Percentiles rank a stretch among this genome's conserved stretches.
These are phyloP conservation scores for Oreochromis mossambicus DNA, from an alignment of 2,797 vertebrate species.

Conservation along the genomic window DNA sequence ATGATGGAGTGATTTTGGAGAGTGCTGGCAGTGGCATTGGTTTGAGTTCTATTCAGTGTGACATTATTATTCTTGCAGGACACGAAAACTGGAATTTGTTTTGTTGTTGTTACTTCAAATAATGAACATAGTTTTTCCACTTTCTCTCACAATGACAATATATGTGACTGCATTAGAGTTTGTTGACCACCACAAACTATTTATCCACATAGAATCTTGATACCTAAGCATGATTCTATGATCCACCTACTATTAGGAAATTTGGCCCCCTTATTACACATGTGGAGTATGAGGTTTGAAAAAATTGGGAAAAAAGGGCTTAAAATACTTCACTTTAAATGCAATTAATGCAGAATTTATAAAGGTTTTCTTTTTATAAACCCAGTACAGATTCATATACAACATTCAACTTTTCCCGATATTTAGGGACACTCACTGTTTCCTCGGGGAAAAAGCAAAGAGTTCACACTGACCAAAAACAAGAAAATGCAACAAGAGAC, in stretches of 20 bases:
- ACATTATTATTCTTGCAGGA: slow-evolving; percentile 3
- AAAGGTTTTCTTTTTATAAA: not conserved
- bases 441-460: not conserved
- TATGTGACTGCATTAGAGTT: not conserved
- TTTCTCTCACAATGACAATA: not conserved
- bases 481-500: not conserved
- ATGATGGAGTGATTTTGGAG: not conserved
- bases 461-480: not conserved
- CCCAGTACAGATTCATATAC: not conserved
- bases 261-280: not conserved
- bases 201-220: slow-evolving; percentile 5
- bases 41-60: slow-evolving; percentile 27
- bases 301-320: accelerated
- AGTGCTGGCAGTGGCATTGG: slow-evolving; percentile 5
- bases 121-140: slow-evolving; percentile 22
- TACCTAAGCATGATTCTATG: slow-evolving; percentile 9
- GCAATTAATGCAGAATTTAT: not conserved
- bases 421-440: not conserved
- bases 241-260: not conserved
- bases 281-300: not conserved
- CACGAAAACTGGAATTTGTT: not conserved
- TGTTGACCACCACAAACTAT: not conserved
- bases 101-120: slow-evolving; percentile 35
- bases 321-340: not conserved
- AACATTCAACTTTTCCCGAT: not conserved